Evolutionary conservation across 2,113 vertebrate species (phyloP), one percentile per base, ranked within the genome.

Genomic region (Varanus komodoensis): DNA sequence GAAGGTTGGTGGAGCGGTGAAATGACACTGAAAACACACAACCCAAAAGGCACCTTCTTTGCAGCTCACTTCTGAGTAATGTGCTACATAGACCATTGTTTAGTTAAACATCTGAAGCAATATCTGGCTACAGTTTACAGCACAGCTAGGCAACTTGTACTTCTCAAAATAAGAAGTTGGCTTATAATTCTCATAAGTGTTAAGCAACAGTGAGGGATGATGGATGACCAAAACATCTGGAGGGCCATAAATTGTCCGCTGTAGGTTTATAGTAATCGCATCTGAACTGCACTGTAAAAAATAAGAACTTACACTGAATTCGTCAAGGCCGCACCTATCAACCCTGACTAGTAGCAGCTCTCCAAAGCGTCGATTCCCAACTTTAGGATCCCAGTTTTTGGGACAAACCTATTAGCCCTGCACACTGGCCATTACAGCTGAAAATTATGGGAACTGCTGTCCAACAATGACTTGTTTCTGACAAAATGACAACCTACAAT

Each of bases 31-130:
- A 61, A 61, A 21, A 38, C 4, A 50, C 71, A 75, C 32, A 75
- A 74, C 34, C 32, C 50, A 75, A 82, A 82, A 73, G 32, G 8
- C n/a, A 67, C 9, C 27, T 84, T 12, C 25, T 64, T 21, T 48
- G 34, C 11, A 32, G 48, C 27, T 87, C 67, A n/a, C 75, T 34
- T 38, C 44, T 64, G 27, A 67, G 27, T 67, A 64, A 67, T 19
- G 32, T 61, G 52, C 34, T 17, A 48, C 9, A 34, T 68, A 2
- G 61, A 54, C 84, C n/a, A 80, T 38, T 67, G 87, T 64, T 32
- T 52, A 34, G 48, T 38, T 91, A 92, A 89, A 50, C 67, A 82
- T 2, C 23, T 85, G 74, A 94, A 87, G 21, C 44, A 90, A 48
- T 34, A 19, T 83, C 27, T 57, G 73, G 19, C 48, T 11, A 73